Evolutionary conservation across 2,888 invertebrate genomes (phyloP).

Genomic region (Ditylenchus weischeri): DNA sequence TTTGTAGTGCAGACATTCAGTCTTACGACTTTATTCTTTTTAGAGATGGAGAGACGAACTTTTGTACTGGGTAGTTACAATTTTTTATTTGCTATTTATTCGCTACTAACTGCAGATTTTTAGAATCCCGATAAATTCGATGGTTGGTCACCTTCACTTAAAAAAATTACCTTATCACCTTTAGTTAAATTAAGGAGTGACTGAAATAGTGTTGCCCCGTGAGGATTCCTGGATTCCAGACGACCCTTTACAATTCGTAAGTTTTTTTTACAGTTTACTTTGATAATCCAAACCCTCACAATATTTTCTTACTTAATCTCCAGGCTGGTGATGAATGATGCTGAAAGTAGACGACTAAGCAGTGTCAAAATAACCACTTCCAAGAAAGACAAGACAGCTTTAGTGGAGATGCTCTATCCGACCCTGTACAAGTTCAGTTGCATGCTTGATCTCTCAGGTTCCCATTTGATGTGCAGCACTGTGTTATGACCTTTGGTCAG

Average conservation of each 20-base stretch:
- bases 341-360: slow-evolving; percentile 43
- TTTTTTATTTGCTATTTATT: neutral
- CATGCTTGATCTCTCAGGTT: slow-evolving; percentile 34
- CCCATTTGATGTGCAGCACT: slow-evolving; percentile 44
- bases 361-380: slow-evolving; percentile 47
- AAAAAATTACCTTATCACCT: too few species aligned
- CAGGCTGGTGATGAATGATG: slow-evolving; percentile 47
- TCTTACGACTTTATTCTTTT: slow-evolving; percentile 12
- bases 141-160: neutral
- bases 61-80: slow-evolving; percentile 42
- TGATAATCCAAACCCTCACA: neutral
- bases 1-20: too few species aligned
- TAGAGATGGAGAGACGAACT: slow-evolving; percentile 57
- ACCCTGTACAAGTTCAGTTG: slow-evolving; percentile 45
- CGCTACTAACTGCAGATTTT: neutral
- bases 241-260: slow-evolving; percentile 38
- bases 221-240: slow-evolving; percentile 56
- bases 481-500: slow-evolving; percentile 44
- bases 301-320: slow-evolving; percentile 2
- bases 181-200: slow-evolving; percentile 32
- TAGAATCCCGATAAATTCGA: slow-evolving; percentile 45
- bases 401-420: slow-evolving; percentile 49
- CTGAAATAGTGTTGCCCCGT: slow-evolving; percentile 51
- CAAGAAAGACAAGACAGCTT: slow-evolving; percentile 38
- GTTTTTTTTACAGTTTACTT: slow-evolving; percentile 8